Evolutionary conservation across 2,888 invertebrate species (phyloP), one percentile per base, ranked within the genome.

Genomic region (Ferdinandea cuprea): DNA sequence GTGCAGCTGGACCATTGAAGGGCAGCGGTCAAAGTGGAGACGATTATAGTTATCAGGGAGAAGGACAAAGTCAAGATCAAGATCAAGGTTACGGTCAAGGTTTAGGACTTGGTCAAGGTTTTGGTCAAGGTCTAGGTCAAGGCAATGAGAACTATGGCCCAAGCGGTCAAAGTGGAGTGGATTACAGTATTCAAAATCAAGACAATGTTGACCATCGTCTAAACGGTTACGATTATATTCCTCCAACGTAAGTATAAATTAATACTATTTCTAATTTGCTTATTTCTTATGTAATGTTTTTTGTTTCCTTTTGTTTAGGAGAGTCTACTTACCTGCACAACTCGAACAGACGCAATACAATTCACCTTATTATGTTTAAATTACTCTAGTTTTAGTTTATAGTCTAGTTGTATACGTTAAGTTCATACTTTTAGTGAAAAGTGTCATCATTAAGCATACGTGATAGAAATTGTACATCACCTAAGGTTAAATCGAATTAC

Each of bases 21-120:
- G 90, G 89, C 73, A 89, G 88, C 63, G 88, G 87, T 5, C 89
- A 89, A 84, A 89, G 89, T 76, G 89, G 89, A 17, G 89, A 89
- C 63, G 89, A 89, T 71, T 89, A 89, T 73, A 90, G 88, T 86
- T 88, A 88, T 42, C 44, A 44, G 11, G 44, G 35, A 11, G 8
- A 35, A 35, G 25, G 25, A 5, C 25, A 3, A 3, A 5, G 25
- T 25, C 25, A 2, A 25, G 25, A 25, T 25, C 25, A 5, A 25
- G 25, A 5, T 3, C 25, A 25, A 3, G 25, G 25, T 25, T 5
- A 3, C 2, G 25, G 25, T 25, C 25, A 25, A 25, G 25, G 25
- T 25, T 3, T 25, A 25, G 25, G 3, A 3, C 25, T 3, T 3
- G 25, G 25, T 25, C 25, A 25, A 25, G 25, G 25, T 5, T 5